These are phyloP conservation scores for Neocrepidodera transversa DNA, from an alignment of 2,888 invertebrate species.

Conservation along the genomic window DNA sequence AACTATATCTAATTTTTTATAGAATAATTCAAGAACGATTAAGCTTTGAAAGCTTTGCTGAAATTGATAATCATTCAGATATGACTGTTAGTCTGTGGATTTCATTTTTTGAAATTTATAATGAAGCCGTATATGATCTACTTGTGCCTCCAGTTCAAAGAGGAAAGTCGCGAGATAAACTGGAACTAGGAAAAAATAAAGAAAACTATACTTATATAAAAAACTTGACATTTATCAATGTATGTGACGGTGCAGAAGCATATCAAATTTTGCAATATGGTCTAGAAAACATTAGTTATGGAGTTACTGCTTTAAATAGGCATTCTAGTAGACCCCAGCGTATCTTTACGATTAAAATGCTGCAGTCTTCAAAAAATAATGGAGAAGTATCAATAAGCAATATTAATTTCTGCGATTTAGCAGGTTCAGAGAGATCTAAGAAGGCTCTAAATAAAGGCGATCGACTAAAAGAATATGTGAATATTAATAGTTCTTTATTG, in stretches of 20 bases:
- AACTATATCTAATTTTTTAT: conserved; percentile 2
- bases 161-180: conserved; percentile 55
- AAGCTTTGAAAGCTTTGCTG: conserved; percentile 44
- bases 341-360: conserved; percentile 82
- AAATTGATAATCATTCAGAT: conserved; percentile 38
- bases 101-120: conserved; percentile 90
- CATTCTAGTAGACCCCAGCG: conserved; percentile 90
- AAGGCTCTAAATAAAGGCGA: conserved; percentile 77
- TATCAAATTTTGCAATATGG: conserved; percentile 80
- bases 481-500: conserved; percentile 88
- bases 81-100: conserved; percentile 72
- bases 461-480: conserved; percentile 81
- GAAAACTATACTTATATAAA: conserved; percentile 64
- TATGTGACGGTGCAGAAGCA: conserved; percentile 73
- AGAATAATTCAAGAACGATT: conserved; percentile 47
- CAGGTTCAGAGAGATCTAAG: conserved; percentile 83
- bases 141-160: conserved; percentile 54
- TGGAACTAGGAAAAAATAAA: conserved; percentile 44
- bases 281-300: conserved; percentile 76
- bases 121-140: conserved; percentile 85
- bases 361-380: conserved; percentile 63
- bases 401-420: conserved; percentile 89
- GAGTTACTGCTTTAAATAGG: conserved; percentile 79
- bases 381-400: conserved; percentile 50
- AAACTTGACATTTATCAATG: conserved; percentile 61